phyloP scores from a whole-genome alignment of 2,888 invertebrate species.

The Cerceris ruficornis region DNA sequence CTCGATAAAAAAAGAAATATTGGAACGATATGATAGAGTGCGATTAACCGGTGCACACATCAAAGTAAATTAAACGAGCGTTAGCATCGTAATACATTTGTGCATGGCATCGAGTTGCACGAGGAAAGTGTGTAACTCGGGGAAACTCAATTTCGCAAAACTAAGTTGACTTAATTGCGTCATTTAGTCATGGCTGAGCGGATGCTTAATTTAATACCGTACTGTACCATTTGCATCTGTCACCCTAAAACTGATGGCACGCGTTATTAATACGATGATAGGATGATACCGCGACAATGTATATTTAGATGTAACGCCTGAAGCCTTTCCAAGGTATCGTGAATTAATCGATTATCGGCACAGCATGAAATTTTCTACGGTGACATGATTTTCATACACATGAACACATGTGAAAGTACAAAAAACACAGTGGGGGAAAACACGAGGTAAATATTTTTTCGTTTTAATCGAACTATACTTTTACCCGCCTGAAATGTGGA shows the following conservation, averaged over 20 bases:
- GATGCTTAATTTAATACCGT: conserved; percentile 42
- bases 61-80: background rate
- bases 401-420: conserved; percentile 28
- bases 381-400: conserved; percentile 52
- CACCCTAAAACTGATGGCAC: conserved; percentile 3
- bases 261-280: background rate
- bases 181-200: conserved; percentile 45
- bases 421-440: background rate
- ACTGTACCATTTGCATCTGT: conserved; percentile 14
- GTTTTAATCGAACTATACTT: background rate
- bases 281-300: conserved; percentile 1
- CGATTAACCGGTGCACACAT: background rate
- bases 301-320: conserved; percentile 54
- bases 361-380: conserved; percentile 48
- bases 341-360: conserved; percentile 59
- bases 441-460: conserved; percentile 23
- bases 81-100: background rate
- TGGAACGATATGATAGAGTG: too few relatives aligned
- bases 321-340: conserved; percentile 38
- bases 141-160: conserved; percentile 55
- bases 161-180: conserved; percentile 51
- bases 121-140: conserved; percentile 36
- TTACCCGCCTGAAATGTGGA: conserved; percentile 1
- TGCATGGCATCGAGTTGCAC: background rate
- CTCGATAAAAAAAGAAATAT: conserved; percentile 1